Conservation (phyloP, 2,888 invertebrate genomes). For the Pristionchus exspectatus region DNA sequence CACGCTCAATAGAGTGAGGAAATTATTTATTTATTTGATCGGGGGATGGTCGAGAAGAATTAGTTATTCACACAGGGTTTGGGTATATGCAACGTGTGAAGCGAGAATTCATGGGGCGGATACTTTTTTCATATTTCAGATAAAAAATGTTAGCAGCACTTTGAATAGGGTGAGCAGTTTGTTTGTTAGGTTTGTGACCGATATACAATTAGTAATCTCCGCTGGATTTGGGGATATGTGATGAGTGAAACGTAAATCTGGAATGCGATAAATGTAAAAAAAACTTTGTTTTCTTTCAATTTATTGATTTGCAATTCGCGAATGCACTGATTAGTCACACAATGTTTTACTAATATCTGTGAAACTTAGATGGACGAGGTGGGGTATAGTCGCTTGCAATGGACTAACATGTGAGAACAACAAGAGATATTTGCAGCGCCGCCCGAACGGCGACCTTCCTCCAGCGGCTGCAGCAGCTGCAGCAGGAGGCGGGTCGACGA, state of each 20-base stretch:
- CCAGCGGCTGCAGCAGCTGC: conserved; percentile 16
- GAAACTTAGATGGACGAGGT: not conserved
- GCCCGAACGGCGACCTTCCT: conserved; percentile 30
- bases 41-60: no score
- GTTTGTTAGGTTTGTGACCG: not conserved
- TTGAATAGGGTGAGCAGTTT: conserved; percentile 41
- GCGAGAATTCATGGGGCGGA: not conserved
- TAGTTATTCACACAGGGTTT: no score
- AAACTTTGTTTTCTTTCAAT: no score
- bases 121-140: no score
- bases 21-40: not conserved
- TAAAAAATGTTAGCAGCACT: not conserved
- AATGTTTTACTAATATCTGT: no score
- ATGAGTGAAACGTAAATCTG: not conserved
- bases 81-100: not conserved
- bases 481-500: conserved; percentile 22
- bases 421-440: not conserved
- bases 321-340: no score
- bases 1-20: conserved; percentile 50
- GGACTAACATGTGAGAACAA: no score
- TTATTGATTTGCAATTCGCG: no score
- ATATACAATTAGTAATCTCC: not conserved
- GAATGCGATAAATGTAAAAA: not conserved
- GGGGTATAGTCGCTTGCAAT: no score
- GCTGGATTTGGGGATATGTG: no score